A percentile compares a stretch with the other conserved stretches of the same genome.
Evolutionary conservation across 1,140 invertebrate genomes (phyloP).

Genomic region (Microplitis demolitor): DNA sequence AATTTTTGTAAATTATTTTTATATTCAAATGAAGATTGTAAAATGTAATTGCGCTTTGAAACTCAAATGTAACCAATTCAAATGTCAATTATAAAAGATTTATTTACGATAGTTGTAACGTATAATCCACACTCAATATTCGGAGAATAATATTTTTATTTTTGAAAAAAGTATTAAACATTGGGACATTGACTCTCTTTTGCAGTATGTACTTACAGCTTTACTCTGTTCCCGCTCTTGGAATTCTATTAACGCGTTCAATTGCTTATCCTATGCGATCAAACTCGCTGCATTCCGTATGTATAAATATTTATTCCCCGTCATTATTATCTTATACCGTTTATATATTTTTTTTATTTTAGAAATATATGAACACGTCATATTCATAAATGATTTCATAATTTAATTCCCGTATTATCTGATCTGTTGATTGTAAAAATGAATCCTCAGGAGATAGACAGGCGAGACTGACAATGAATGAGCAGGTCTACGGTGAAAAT

Average conservation of each 20-base stretch:
- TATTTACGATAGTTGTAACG: background rate
- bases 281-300: background rate
- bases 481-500: background rate
- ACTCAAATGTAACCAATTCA: conserved; percentile 15
- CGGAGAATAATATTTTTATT: conserved; percentile 5
- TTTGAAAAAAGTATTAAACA: background rate
- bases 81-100: conserved; percentile 17
- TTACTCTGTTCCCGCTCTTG: background rate
- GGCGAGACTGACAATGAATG: too few species aligned
- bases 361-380: background rate
- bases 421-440: background rate
- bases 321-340: background rate
- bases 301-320: background rate
- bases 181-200: conserved; percentile 9
- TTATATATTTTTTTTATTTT: background rate
- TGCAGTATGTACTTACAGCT: too few species aligned
- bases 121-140: background rate
- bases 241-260: conserved; percentile 21
- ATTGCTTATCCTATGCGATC: conserved; percentile 9
- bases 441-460: too few species aligned
- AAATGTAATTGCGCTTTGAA: background rate
- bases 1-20: too few species aligned
- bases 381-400: background rate
- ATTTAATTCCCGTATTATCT: background rate
- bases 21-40: too few species aligned